Evolutionary conservation across 2,888 invertebrate species (phyloP), one percentile per base, ranked within the genome.

Genomic region (Gymnosoma rotundatum): DNA sequence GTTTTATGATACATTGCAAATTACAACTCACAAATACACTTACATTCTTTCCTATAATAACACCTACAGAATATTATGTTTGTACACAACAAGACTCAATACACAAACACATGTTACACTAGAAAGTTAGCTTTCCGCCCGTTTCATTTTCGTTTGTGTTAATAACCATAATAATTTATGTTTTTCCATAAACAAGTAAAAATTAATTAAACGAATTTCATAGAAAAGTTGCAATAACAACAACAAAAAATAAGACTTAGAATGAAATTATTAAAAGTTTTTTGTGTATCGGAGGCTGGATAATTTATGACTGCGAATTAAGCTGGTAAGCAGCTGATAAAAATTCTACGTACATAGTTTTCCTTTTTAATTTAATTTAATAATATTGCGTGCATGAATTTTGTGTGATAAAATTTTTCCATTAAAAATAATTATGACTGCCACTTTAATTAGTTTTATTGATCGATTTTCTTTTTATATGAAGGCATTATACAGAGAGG

Each of bases 101-200:
- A 45, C 45, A 42, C 32, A 45, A 72, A 42, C 64, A 72, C 56
- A 72, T 72, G 78, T 72, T 78, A 66, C 64, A 72, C 16, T 38
- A 20, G n/a, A 21, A 67, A 16, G 20, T 50, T 32, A 18, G 6
- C 16, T 21, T 69, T 25, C 52, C 48, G 20, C 38, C 21, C 32
- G 20, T 63, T 50, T 70, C 58, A 56, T 25, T 69, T 52, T 60
- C 21, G 21, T 58, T 73, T 32, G 73, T 69, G 80, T 80, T 84
- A 80, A 84, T 84, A 84, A 78, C 67, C 25, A 63, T 80, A 73
- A 84, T 80, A 84, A 84, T 73, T 84, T 84, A 63, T 78, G 73
- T 69, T 45, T 78, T 80, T 61, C 69, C 50, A 75, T 63, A 81
- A 80, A 64, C 36, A 75, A 75, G 69, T 56, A 75, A 81, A 81